Evolutionary conservation across 2,797 vertebrate genomes (phyloP).

Genomic region (Scomberomorus guttatus): DNA sequence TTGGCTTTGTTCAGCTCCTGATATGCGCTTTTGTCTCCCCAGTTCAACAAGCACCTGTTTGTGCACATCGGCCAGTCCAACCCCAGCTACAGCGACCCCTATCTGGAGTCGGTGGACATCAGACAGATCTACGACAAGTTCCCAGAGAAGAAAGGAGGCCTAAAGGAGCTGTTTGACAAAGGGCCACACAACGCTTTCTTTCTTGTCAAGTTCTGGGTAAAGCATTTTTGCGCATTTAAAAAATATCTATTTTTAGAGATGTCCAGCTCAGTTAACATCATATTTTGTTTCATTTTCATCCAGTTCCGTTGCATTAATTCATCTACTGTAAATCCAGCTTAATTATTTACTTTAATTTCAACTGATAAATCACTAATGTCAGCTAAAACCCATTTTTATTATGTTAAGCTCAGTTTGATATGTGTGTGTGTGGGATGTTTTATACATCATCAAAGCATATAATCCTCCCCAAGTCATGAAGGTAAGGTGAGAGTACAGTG

Average conservation of each 20-base stretch:
- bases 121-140: slow-evolving; percentile 98
- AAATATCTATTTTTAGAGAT: not conserved
- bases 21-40: slow-evolving; percentile 52
- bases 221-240: slow-evolving; percentile 33
- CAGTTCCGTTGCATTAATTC: not conserved
- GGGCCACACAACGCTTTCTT: slow-evolving; percentile 95
- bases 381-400: not conserved
- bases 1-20: slow-evolving; percentile 48
- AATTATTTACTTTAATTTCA: not conserved
- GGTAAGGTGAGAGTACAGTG: slow-evolving; percentile 57
- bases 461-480: slow-evolving; percentile 50
- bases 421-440: slow-evolving; percentile 11
- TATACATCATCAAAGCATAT: slow-evolving; percentile 12
- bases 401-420: not conserved
- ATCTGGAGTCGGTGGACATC: slow-evolving; percentile 95
- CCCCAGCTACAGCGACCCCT: slow-evolving; percentile 92
- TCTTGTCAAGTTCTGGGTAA: slow-evolving; percentile 98
- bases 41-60: slow-evolving; percentile 97
- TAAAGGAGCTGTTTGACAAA: slow-evolving; percentile 96
- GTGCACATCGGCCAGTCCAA: slow-evolving; percentile 96
- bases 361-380: not conserved
- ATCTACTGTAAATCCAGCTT: not conserved
- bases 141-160: slow-evolving; percentile 95
- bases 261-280: not conserved
- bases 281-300: not conserved